Percentiles rank a stretch among this genome's conserved stretches.
phyloP scores from a whole-genome alignment of 2,888 invertebrate species.

The Mimumesa dahlbomi region DNA sequence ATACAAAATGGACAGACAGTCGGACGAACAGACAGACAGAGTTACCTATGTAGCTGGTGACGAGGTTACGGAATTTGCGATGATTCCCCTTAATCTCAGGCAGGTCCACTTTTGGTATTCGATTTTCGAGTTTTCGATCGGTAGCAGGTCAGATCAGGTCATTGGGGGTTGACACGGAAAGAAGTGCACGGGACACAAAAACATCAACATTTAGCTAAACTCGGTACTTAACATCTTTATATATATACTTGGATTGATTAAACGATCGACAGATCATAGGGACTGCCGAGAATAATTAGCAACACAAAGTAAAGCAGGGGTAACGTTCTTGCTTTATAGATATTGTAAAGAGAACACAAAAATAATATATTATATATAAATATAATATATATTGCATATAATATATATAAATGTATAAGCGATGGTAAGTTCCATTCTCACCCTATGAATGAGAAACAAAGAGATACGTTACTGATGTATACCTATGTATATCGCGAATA shows the following conservation, averaged over 20 bases:
- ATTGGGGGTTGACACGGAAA: conserved; percentile 78
- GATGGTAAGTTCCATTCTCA: conserved; percentile 18
- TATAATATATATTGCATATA: not conserved
- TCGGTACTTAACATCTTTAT: conserved; percentile 50
- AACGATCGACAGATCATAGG: conserved; percentile 41
- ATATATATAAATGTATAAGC: conserved; percentile 17
- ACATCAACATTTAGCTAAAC: conserved; percentile 78
- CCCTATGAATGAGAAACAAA: conserved; percentile 10
- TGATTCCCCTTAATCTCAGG: conserved; percentile 99
- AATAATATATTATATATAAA: too few species aligned
- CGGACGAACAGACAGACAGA: conserved; percentile 72
- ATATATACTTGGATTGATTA: conserved; percentile 44
- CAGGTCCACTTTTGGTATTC: conserved; percentile 91
- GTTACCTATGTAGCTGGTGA: conserved; percentile 99
- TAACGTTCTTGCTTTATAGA: conserved; percentile 33
- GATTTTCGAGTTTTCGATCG: conserved; percentile 74
- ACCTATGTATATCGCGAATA: too few species aligned
- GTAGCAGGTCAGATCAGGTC: conserved; percentile 76
- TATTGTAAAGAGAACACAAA: conserved; percentile 6
- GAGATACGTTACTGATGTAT: not conserved
- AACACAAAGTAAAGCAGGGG: conserved; percentile 55
- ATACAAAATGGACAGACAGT: conserved; percentile 62
- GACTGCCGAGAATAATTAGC: conserved; percentile 60
- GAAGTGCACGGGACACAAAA: conserved; percentile 80
- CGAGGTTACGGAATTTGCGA: conserved; percentile 99